Evolutionary conservation across 1,140 invertebrate species (phyloP).

Genomic region (Solen grandis): DNA sequence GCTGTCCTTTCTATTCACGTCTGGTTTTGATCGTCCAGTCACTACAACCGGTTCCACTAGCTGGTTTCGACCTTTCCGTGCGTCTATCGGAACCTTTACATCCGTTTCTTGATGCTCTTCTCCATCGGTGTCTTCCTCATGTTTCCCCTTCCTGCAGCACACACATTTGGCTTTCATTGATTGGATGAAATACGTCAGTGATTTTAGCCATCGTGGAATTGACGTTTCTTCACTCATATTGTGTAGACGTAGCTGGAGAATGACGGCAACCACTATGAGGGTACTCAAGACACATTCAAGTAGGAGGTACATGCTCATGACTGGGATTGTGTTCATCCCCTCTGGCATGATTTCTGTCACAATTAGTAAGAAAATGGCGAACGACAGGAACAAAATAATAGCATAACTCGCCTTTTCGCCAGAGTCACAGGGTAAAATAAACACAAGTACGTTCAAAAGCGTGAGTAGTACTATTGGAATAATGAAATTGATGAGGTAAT

Average conservation of each 20-base stretch:
- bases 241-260: constrained; percentile 39
- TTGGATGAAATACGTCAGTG: constrained; percentile 3
- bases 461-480: constrained; percentile 41
- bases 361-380: constrained; percentile 46
- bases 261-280: constrained; percentile 36
- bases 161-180: background rate
- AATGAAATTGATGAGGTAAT: constrained; percentile 44
- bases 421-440: constrained; percentile 41
- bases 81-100: too few species aligned
- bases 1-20: background rate
- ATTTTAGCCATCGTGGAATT: background rate
- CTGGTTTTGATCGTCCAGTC: background rate
- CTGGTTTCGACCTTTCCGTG: too few species aligned
- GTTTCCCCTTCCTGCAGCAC: background rate
- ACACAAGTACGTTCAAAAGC: constrained; percentile 41
- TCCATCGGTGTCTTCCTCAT: background rate
- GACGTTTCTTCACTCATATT: constrained; percentile 43
- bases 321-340: constrained; percentile 49
- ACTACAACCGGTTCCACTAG: background rate
- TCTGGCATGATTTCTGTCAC: constrained; percentile 54
- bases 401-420: constrained; percentile 52
- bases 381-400: constrained; percentile 41
- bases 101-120: background rate
- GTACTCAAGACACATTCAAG: constrained; percentile 42
- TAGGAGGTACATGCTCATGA: constrained; percentile 42